phyloP scores from a whole-genome alignment of 35 echinoderm and acorn worm species.

The Chiridota heheva region DNA sequence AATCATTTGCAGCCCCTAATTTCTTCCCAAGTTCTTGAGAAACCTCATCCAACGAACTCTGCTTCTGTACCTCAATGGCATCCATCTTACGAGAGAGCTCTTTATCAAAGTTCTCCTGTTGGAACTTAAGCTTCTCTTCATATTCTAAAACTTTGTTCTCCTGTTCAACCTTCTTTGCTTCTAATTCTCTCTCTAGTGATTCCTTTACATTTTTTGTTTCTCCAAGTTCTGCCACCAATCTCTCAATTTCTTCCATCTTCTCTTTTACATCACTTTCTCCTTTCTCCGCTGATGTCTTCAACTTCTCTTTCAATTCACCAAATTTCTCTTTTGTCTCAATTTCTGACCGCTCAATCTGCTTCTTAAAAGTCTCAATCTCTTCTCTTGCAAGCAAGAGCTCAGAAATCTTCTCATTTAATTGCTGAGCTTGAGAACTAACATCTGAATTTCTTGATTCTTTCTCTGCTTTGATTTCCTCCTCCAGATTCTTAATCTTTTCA shows the following conservation, averaged over 20 bases:
- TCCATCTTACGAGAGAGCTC: slow-evolving; percentile 74
- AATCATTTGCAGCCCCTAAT: slow-evolving; percentile 66
- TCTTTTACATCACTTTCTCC: slow-evolving; percentile 49
- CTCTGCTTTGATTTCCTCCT: slow-evolving; percentile 18
- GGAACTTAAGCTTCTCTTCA: slow-evolving; percentile 81
- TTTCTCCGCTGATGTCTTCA: slow-evolving; percentile 28
- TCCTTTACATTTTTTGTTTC: slow-evolving; percentile 43
- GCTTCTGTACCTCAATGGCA: slow-evolving; percentile 79
- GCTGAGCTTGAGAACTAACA: not conserved
- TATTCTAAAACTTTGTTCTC: slow-evolving; percentile 74
- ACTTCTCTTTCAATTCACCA: slow-evolving; percentile 34
- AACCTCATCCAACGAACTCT: slow-evolving; percentile 87
- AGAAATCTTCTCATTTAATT: slow-evolving; percentile 54
- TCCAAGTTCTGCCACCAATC: slow-evolving; percentile 48
- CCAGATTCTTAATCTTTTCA: slow-evolving; percentile 49
- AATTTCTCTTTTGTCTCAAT: not conserved
- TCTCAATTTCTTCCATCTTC: slow-evolving; percentile 58
- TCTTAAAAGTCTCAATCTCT: slow-evolving; percentile 14
- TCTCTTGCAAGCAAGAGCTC: slow-evolving; percentile 34
- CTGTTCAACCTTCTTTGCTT: slow-evolving; percentile 57
- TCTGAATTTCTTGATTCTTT: slow-evolving; percentile 23
- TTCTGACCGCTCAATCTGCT: not conserved
- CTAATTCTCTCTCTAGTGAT: slow-evolving; percentile 41
- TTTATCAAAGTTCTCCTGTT: slow-evolving; percentile 90
- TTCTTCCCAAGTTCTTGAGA: slow-evolving; percentile 72